Evolutionary conservation across 2,888 invertebrate genomes (phyloP).

Genomic region (Herminia tarsipennalis): DNA sequence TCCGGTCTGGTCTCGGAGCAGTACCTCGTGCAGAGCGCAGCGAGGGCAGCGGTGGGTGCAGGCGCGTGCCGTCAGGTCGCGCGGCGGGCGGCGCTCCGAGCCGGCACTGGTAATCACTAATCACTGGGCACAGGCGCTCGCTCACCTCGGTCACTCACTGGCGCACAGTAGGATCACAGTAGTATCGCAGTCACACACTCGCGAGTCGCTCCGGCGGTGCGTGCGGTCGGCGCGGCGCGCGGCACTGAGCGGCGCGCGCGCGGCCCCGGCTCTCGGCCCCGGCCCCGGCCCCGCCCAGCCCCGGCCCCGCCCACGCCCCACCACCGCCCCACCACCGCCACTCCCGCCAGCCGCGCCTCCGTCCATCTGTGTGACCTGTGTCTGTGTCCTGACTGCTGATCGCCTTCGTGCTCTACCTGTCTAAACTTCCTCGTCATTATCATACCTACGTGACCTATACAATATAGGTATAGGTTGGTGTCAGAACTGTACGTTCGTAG

Average conservation of each 20-base stretch:
- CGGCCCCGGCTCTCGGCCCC: constrained; percentile 12
- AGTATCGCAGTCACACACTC: constrained; percentile 24
- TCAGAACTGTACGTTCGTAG: too few species aligned
- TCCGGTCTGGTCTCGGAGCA: too few species aligned
- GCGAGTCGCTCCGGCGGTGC: constrained; percentile 12
- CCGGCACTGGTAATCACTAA: too few species aligned
- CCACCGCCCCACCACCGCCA: neutral
- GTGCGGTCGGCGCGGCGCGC: constrained; percentile 25
- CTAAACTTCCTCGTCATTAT: neutral
- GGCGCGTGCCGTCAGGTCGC: too few species aligned
- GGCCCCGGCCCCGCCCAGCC: constrained; percentile 1
- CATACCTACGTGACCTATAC: too few species aligned
- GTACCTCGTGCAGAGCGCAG: too few species aligned
- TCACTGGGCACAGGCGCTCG: too few species aligned
- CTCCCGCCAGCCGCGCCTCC: constrained; percentile 13
- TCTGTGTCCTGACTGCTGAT: constrained; percentile 23
- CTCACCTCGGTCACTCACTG: too few species aligned
- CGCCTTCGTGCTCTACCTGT: constrained; percentile 6
- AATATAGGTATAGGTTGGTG: too few species aligned
- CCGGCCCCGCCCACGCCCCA: constrained; percentile 8
- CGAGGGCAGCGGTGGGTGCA: too few species aligned
- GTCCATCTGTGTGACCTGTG: constrained; percentile 27
- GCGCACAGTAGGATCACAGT: too few species aligned
- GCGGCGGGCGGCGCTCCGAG: too few species aligned
- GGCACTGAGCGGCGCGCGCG: constrained; percentile 46